phyloP scores from a whole-genome alignment of 2,113 vertebrate genomes.

The Pelmatolapia mariae region DNA sequence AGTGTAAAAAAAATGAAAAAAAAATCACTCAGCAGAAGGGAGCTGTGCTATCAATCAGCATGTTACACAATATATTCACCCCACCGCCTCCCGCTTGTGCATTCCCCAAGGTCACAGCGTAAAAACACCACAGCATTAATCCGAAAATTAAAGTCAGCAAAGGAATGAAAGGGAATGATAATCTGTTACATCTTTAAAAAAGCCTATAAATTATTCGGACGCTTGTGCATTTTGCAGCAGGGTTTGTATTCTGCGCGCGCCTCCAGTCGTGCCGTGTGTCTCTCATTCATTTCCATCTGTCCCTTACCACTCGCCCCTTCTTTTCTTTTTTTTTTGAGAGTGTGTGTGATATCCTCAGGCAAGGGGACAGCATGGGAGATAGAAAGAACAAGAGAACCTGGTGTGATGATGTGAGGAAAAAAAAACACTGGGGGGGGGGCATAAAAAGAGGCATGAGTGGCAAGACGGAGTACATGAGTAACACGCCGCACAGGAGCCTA shows the following conservation, averaged over 20 bases:
- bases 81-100: neutral
- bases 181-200: neutral
- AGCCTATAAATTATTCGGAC: neutral
- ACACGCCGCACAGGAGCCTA: neutral
- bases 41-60: constrained; percentile 14
- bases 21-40: constrained; percentile 18
- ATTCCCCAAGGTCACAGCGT: constrained; percentile 34
- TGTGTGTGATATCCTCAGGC: constrained; percentile 24
- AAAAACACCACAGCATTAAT: constrained; percentile 11
- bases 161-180: neutral
- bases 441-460: neutral
- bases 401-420: constrained; percentile 23
- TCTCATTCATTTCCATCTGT: constrained; percentile 46
- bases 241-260: neutral
- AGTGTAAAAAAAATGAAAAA: neutral
- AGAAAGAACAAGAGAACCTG: constrained; percentile 45
- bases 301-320: constrained; percentile 16
- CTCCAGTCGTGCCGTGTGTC: neutral
- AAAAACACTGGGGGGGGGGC: neutral
- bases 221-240: neutral
- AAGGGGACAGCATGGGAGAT: constrained; percentile 25
- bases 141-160: constrained; percentile 19
- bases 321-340: neutral
- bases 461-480: constrained; percentile 26
- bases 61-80: neutral